A percentile compares a stretch with the other conserved stretches of the same genome.
Evolutionary conservation across 2,797 vertebrate species (phyloP).

Genomic region (Malacoctenus gilli): DNA sequence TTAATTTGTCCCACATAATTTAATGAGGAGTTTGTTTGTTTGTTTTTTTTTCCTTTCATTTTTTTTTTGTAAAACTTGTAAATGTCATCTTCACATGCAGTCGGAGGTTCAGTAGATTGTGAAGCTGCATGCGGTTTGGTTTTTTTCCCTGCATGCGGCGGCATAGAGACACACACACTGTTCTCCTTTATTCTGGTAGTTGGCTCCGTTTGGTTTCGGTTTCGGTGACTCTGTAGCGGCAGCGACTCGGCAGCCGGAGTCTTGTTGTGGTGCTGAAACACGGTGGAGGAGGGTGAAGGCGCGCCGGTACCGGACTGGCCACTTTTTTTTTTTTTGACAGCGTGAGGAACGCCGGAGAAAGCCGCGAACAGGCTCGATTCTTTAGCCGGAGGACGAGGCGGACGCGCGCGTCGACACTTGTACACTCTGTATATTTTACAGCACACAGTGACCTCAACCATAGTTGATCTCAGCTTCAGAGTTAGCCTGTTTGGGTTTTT

Average conservation of each 20-base stretch:
- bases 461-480: constrained; percentile 69
- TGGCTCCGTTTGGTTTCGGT: constrained; percentile 39
- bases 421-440: constrained; percentile 65
- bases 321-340: too few species aligned
- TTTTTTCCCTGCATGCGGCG: constrained; percentile 61
- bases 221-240: constrained; percentile 43
- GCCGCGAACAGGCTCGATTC: constrained; percentile 19
- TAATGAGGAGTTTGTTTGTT: constrained; percentile 78
- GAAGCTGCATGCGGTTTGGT: constrained; percentile 59
- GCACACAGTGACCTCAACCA: constrained; percentile 72
- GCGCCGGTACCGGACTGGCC: constrained; percentile 43
- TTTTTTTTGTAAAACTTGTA: constrained; percentile 68
- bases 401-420: constrained; percentile 39
- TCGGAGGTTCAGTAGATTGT: constrained; percentile 63
- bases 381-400: constrained; percentile 32
- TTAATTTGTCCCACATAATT: constrained; percentile 81
- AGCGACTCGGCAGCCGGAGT: constrained; percentile 69
- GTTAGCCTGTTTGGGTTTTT: constrained; percentile 67
- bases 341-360: constrained; percentile 26
- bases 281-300: constrained; percentile 28
- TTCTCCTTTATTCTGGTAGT: constrained; percentile 54
- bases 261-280: constrained; percentile 60
- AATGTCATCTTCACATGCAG: constrained; percentile 75
- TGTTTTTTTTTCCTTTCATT: constrained; percentile 62
- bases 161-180: constrained; percentile 67